Percentiles rank a stretch among this genome's conserved stretches.
Conservation (phyloP, 2,113 vertebrate genomes). For the Otocyon megalotis region DNA sequence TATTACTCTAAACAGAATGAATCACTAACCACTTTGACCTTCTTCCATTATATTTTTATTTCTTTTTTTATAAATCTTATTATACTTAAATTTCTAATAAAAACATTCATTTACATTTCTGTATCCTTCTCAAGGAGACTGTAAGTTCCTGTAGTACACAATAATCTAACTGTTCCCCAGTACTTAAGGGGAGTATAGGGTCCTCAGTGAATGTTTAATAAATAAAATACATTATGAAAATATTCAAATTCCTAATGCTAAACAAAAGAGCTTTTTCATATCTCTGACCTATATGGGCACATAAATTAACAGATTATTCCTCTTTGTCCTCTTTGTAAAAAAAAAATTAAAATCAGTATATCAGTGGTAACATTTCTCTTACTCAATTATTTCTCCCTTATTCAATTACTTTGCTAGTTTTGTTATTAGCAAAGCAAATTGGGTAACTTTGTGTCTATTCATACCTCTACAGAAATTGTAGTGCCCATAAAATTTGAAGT, state of each 20-base stretch:
- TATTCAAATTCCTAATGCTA: neutral
- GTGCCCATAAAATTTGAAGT: neutral
- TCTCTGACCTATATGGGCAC: neutral
- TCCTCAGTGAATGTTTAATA: neutral
- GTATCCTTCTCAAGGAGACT: neutral
- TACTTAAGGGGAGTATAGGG: neutral
- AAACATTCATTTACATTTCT: neutral
- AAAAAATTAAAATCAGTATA: constrained; percentile 49
- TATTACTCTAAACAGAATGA: neutral
- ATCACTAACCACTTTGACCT: neutral
- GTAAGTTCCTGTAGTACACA: neutral
- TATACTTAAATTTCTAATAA: neutral
- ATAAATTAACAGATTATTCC: neutral
- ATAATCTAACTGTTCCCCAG: neutral
- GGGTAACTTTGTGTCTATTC: neutral
- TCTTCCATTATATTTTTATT: neutral
- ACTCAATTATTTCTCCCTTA: neutral
- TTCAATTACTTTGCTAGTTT: too few species aligned
- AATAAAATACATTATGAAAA: neutral
- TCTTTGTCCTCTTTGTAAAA: neutral
- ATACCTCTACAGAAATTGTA: neutral
- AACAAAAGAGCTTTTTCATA: neutral
- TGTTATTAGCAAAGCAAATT: neutral
- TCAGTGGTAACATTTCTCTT: neutral
- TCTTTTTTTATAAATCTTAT: neutral